phyloP scores from a whole-genome alignment of 2,888 invertebrate species.

The Eilema griseolum region DNA sequence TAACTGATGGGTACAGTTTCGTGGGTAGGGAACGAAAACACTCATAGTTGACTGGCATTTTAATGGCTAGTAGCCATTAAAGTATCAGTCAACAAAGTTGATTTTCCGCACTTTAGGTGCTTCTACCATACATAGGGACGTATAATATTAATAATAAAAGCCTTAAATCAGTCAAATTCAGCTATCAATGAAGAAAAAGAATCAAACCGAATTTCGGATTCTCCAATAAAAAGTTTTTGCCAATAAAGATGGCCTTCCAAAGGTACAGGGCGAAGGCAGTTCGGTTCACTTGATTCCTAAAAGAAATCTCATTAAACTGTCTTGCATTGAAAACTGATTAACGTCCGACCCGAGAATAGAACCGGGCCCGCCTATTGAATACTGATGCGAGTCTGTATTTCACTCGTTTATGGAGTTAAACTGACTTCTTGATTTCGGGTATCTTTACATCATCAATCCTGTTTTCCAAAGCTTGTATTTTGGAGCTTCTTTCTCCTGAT shows the following conservation, averaged over 20 bases:
- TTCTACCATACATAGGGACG: too few relatives aligned
- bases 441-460: too few relatives aligned
- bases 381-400: slow-evolving; percentile 59
- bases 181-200: slow-evolving; percentile 20
- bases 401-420: slow-evolving; percentile 45
- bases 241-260: slow-evolving; percentile 39
- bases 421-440: slow-evolving; percentile 8
- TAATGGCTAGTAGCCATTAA: too few relatives aligned
- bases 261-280: slow-evolving; percentile 38
- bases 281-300: slow-evolving; percentile 63
- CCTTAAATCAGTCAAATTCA: too few relatives aligned
- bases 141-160: too few relatives aligned
- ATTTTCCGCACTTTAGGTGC: too few relatives aligned
- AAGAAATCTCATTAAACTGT: slow-evolving; percentile 81
- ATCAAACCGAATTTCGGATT: slow-evolving; percentile 44
- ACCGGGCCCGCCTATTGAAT: slow-evolving; percentile 55
- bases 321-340: slow-evolving; percentile 75
- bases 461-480: too few relatives aligned
- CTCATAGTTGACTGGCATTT: too few relatives aligned
- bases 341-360: slow-evolving; percentile 49
- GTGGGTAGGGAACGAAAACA: too few relatives aligned
- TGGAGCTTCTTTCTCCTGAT: too few relatives aligned
- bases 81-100: too few relatives aligned
- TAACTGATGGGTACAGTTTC: too few relatives aligned
- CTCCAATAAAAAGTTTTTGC: slow-evolving; percentile 40